Percentiles rank a stretch among this genome's conserved stretches.
Evolutionary conservation across 1,140 invertebrate genomes (phyloP).

Genomic region (Geopemphigus sp.): DNA sequence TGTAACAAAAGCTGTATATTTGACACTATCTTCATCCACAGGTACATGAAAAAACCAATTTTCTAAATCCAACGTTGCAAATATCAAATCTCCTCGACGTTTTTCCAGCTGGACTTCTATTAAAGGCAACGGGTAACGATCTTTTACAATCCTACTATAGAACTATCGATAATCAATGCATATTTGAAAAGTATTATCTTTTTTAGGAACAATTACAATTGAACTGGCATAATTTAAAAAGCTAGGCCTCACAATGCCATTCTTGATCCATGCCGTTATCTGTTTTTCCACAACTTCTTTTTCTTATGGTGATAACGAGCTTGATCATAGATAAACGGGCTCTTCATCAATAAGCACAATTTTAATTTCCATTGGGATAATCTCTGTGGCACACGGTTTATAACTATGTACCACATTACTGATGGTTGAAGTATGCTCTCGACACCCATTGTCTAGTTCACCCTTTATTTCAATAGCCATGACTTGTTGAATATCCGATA

Average conservation of each 20-base stretch:
- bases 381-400: not conserved
- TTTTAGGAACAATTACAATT: too few species aligned
- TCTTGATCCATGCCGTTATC: not conserved
- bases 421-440: not conserved
- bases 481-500: too few species aligned
- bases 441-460: not conserved
- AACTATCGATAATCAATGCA: conserved; percentile 10
- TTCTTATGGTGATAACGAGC: not conserved
- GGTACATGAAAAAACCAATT: conserved; percentile 4
- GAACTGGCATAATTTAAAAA: too few species aligned
- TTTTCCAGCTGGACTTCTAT: conserved; percentile 9
- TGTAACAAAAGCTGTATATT: conserved; percentile 57
- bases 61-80: not conserved
- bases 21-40: conserved; percentile 53
- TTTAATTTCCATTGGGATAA: not conserved
- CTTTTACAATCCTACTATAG: too few species aligned
- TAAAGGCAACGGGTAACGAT: too few species aligned
- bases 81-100: not conserved
- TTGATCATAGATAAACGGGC: not conserved
- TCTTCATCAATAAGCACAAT: not conserved
- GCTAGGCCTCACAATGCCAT: not conserved
- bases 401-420: not conserved
- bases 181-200: not conserved
- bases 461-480: not conserved
- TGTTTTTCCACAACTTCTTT: not conserved